Evolutionary conservation across 23 tunicate species (phyloP), one percentile per base, ranked within the genome.

Genomic region (Clavelina lepadiformis): DNA sequence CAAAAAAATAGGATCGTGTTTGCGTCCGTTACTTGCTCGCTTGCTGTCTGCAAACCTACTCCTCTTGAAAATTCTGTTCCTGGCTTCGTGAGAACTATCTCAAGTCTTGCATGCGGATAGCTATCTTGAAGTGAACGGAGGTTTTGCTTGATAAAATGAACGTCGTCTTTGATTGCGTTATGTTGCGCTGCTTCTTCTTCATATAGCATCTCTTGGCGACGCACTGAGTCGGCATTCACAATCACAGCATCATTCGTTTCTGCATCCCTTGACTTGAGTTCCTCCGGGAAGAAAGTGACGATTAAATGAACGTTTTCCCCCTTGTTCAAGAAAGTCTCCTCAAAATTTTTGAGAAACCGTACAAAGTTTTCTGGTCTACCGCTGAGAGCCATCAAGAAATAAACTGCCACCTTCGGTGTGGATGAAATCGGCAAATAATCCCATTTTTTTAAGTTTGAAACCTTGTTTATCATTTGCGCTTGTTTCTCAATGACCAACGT

Each of bases 1-100:
- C 97, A 89, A 56, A 89, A 89, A 46, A 89, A 89, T 4, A 89
- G 38, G 1, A 89, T 74, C 65, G 81, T 83, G 31, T 89, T 71
- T 27, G n/a, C 32, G 11, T 36, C 31, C 25, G 24, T 36, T 25
- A 78, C 75, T 38, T 46, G 21, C 49, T 80, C 41, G 58, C 74
- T 75, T 0, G 85, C 85, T 2, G 30, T 30, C 33, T 72, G 79
- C 5, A 82, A 45, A 8, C 97, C 97, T 13, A 65, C 49, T 34
- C 97, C 97, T n/a, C 97, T 72, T 18, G 97, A 89, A 56, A 89
- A 89, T 15, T 68, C 81, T 3, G 72, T 51, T 3, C 83, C 89
- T 22, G 72, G 33, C 36, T 53, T 20, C 56, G 73, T 30, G 20
- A 46, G 8, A 1, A 73, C 33, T 23, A 82, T 61, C 20, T 55